Base-by-base conservation (phyloP, 2,888 invertebrate genomes). In the Rotaria sp. region DNA sequence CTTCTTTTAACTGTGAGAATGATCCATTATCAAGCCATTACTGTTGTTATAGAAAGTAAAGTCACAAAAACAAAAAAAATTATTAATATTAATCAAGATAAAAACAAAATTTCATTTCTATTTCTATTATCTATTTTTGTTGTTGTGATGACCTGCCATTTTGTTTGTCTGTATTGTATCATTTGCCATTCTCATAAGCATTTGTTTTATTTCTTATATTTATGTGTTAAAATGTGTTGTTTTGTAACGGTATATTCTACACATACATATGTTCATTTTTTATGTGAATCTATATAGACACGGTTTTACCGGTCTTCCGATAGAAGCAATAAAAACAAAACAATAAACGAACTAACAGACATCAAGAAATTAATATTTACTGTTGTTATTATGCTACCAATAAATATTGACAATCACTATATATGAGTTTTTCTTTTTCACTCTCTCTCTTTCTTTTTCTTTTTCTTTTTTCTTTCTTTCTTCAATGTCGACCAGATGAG, bases 141-240 rank as follows among this genome's bases (percentile, higher is more conserved):
- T 67, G 59, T 67, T 67, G 59, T 67, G 59, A 67, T 67, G 35
- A 67, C 30, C 59, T 67, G 59, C 59, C 59, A 67, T 67, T 67
- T 67, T 67, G 30, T 67, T 30, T 67, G 35, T 67, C 30, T 67
- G 59, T 67, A 67, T 67, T 67, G 59, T 67, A 67, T 67, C 59
- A 67, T 67, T 67, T 67, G 59, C 30, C 59, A 30, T 67, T 67
- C 30, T 67, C 59, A 35, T 67, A 67, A 67, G 59, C 59, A 67
- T 67, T 67, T 67, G 11, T 35, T 67, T 67, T 67, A 11, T 18
- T 15, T 24, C n/a, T 15, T 67, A 30, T 24, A 67, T 67, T 11
- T 67, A 67, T 67, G 30, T 57, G 21, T 30, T 15, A 11, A 50
- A 50, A 67, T 67, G 10, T 67, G 59, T 67, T 67, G 59, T 67